These are phyloP conservation scores for Drosophila nigritarsus DNA, from an alignment of 2,888 invertebrate genomes.

Conservation along the genomic window DNA sequence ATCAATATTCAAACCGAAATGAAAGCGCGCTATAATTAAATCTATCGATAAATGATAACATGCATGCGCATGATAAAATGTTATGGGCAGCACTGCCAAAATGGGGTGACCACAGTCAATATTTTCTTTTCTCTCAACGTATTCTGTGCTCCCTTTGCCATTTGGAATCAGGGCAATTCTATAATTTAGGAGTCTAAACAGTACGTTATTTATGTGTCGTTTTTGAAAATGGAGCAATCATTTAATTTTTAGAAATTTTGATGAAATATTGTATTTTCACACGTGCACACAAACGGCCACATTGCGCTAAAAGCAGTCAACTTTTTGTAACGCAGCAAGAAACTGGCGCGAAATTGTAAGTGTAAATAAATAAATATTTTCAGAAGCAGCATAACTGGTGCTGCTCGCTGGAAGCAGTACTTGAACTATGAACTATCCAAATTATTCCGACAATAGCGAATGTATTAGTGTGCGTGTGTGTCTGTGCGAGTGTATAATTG, in stretches of 20 bases:
- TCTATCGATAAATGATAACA: slow-evolving; percentile 3
- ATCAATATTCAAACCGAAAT: neutral
- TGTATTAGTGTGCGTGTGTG: neutral
- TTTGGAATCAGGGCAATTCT: neutral
- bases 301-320: slow-evolving; percentile 7
- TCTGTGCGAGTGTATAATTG: slow-evolving; percentile 19
- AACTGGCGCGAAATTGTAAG: slow-evolving; percentile 41
- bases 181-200: neutral
- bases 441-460: neutral
- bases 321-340: slow-evolving; percentile 10
- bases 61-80: neutral
- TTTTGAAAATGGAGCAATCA: too few species aligned
- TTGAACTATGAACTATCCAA: slow-evolving; percentile 1
- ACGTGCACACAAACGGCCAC: slow-evolving; percentile 19
- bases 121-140: neutral
- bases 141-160: neutral
- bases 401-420: neutral
- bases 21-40: neutral
- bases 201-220: neutral
- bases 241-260: neutral
- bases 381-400: neutral
- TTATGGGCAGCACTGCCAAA: slow-evolving; percentile 7
- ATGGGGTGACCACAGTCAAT: slow-evolving; percentile 3
- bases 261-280: slow-evolving; percentile 11
- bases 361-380: slow-evolving; percentile 25